These are phyloP conservation scores for Gallinago jamesoni DNA, from an alignment of 2,113 vertebrate species.

Conservation along the genomic window DNA sequence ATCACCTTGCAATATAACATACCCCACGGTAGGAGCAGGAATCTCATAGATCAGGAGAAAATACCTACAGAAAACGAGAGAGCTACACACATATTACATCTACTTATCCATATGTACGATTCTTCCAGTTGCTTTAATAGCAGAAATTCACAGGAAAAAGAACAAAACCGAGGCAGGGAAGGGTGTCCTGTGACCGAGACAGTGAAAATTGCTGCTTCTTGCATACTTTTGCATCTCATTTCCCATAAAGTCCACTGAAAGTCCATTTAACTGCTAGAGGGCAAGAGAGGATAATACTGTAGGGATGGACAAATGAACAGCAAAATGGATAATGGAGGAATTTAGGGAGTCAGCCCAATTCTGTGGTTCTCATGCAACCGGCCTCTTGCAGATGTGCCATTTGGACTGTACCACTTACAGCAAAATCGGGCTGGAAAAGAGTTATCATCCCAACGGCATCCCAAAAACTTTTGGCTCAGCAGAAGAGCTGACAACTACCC, in stretches of 20 bases:
- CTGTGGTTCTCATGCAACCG: not conserved
- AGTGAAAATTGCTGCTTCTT: not conserved
- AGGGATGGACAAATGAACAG: not conserved
- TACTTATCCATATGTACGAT: accelerated
- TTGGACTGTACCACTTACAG: not conserved
- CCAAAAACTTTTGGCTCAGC: not conserved
- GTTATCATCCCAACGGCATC: not conserved
- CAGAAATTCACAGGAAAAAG: not conserved
- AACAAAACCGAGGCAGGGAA: not conserved
- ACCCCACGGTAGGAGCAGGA: accelerated
- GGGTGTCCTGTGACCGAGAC: not conserved
- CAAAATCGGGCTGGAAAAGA: not conserved
- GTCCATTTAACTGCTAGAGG: not conserved
- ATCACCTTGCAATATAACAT: not conserved
- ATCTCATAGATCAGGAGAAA: not conserved
- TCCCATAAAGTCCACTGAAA: not conserved
- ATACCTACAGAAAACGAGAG: not conserved
- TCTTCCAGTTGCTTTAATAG: not conserved
- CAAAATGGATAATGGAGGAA: not conserved
- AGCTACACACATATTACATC: not conserved
- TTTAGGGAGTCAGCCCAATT: not conserved
- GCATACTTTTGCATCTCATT: not conserved
- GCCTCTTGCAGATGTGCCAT: not conserved
- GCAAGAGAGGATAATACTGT: not conserved
- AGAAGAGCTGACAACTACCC: not conserved